Conservation (phyloP, 2,888 invertebrate genomes). For the Dioctria rufipes region DNA sequence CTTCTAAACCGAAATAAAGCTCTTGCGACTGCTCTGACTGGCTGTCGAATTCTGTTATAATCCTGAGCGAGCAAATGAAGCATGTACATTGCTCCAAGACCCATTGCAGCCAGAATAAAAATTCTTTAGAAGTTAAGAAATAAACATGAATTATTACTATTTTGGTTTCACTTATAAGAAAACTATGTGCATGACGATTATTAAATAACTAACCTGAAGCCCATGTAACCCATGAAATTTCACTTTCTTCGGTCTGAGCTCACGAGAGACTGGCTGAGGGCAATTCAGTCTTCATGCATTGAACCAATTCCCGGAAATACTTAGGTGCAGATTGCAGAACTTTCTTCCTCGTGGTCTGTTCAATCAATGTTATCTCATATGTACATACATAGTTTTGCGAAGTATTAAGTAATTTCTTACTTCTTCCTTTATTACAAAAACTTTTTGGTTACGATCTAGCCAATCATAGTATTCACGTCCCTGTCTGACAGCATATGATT, state of each 20-base stretch:
- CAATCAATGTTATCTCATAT: slow-evolving; percentile 19
- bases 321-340: background rate
- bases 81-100: slow-evolving; percentile 72
- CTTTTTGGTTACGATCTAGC: too few species aligned
- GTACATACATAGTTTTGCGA: background rate
- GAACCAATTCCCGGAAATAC: slow-evolving; percentile 26
- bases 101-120: slow-evolving; percentile 69
- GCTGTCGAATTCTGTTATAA: slow-evolving; percentile 69
- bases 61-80: slow-evolving; percentile 72
- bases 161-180: too few species aligned
- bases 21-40: slow-evolving; percentile 43
- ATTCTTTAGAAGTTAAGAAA: slow-evolving; percentile 61
- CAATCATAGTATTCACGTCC: background rate
- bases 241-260: background rate
- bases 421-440: background rate
- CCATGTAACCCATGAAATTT: slow-evolving; percentile 19
- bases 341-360: slow-evolving; percentile 13
- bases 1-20: slow-evolving; percentile 26
- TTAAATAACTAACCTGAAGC: slow-evolving; percentile 9
- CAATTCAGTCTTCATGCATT: background rate
- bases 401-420: background rate
- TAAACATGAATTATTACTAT: background rate
- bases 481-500: background rate
- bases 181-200: background rate
- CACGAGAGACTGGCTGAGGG: slow-evolving; percentile 8